Evolutionary conservation across 2,888 invertebrate species (phyloP).

Genomic region (Hirtodrosophila confusa): DNA sequence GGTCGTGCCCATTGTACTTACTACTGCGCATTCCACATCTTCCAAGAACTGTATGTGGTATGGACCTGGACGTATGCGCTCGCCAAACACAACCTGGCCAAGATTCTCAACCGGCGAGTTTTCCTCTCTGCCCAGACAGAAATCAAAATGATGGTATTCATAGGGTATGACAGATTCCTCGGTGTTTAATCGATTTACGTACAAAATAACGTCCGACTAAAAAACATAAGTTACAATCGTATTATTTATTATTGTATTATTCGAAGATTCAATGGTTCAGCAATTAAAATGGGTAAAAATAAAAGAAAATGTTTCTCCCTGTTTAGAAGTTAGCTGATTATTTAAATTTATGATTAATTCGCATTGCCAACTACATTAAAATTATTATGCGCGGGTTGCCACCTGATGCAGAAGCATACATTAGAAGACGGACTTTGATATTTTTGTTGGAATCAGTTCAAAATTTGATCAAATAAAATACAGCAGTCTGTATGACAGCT

Average conservation of each 20-base stretch:
- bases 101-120: slow-evolving; percentile 98
- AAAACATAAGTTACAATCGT: slow-evolving; percentile 7
- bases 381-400: too few species aligned
- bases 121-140: slow-evolving; percentile 91
- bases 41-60: slow-evolving; percentile 95
- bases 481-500: too few species aligned
- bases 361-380: too few species aligned
- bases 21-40: slow-evolving; percentile 86
- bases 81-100: slow-evolving; percentile 99
- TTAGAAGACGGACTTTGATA: too few species aligned
- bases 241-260: slow-evolving; percentile 1
- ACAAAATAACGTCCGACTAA: slow-evolving; percentile 94
- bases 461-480: too few species aligned
- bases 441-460: too few species aligned
- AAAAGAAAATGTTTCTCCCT: not conserved
- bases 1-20: slow-evolving; percentile 60
- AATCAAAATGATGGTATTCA: slow-evolving; percentile 99
- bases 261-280: too few species aligned
- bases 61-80: slow-evolving; percentile 96
- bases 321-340: too few species aligned
- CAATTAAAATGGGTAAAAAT: too few species aligned
- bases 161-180: slow-evolving; percentile 99
- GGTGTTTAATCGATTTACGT: slow-evolving; percentile 98
- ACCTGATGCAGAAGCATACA: too few species aligned
- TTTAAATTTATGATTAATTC: too few species aligned